Base-by-base conservation (phyloP, 35 echinoderm and acorn worm genomes). In the Heliocidaris erythrogramma region DNA sequence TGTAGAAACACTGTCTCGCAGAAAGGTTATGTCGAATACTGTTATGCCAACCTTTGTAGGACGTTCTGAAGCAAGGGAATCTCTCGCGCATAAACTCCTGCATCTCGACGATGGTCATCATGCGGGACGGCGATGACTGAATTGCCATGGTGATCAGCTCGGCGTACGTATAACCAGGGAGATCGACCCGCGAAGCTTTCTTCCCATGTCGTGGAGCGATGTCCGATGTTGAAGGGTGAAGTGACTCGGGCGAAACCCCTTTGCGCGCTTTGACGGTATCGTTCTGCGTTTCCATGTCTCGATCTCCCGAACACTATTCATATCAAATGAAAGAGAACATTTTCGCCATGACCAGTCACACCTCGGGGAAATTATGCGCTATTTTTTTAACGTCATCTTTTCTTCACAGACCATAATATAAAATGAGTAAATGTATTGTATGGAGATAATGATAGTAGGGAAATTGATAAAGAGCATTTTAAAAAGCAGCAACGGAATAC, bases 21-120 rank as follows among this genome's bases (percentile, higher is more conserved):
- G 97, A 98, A 5, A 98, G 92, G 31, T 98, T 98, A 69, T 98
- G 97, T 42, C 97, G 90, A 17, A 98, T 94, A 94, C 97, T 98
- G 92, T 98, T 98, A 30, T 94, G 86, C 97, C 97, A 98, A 5
- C 97, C 97, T 1, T 71, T 24, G 90, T 98, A 98, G 13, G 92
- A 85, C 9, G 96, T 96, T 4, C 97, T 49, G 85, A 99, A 99
- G 59, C 98, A 99, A 4, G 31, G 11, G 52, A 95, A 97, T 10
- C 31, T 30, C 17, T 93, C 85, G 12, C 94, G 17, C 88, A 99
- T 90, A 85, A 93, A 97, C 52, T 92, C 18, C 7, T 95, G 88
- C 13, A 99, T 99, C 50, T 99, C 96, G 9, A 95, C 86, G 32
- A 99, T 94, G 9, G 98, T 99, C 30, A 97, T 85, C 59, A 95